These are phyloP conservation scores for Eleginops maclovinus DNA, from an alignment of 2,113 vertebrate genomes.

Conservation along the genomic window DNA sequence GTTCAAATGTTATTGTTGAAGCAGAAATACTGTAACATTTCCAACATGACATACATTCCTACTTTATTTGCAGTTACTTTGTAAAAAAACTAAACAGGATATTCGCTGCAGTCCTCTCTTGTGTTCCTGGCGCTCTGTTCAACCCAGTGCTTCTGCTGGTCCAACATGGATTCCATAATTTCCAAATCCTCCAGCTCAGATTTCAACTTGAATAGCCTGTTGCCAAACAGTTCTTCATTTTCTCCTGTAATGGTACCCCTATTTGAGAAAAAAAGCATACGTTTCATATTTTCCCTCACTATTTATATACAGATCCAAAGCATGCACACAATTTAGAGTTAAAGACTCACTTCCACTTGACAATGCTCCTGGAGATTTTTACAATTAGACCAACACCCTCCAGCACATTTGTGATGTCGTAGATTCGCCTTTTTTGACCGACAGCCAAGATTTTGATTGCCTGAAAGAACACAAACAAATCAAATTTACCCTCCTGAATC, in stretches of 20 bases:
- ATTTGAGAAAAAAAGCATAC: constrained; percentile 6
- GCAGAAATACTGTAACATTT: background rate
- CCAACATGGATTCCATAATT: constrained; percentile 88
- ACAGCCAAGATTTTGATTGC: constrained; percentile 90
- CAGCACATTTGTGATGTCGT: constrained; percentile 97
- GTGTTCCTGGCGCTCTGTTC: constrained; percentile 94
- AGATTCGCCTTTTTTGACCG: constrained; percentile 93
- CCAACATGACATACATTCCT: background rate
- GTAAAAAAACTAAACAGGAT: constrained; percentile 91
- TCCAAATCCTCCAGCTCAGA: constrained; percentile 92
- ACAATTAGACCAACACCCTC: constrained; percentile 94
- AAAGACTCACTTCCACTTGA: constrained; percentile 95
- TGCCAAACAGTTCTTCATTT: constrained; percentile 84
- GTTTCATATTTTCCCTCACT: background rate
- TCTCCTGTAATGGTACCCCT: constrained; percentile 90
- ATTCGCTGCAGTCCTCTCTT: constrained; percentile 91
- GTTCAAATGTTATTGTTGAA: background rate
- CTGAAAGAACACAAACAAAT: constrained; percentile 72
- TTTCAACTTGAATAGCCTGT: constrained; percentile 89
- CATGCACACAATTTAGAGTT: background rate
- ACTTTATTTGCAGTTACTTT: background rate
- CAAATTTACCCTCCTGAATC: background rate
- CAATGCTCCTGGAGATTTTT: constrained; percentile 94
- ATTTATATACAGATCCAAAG: background rate
- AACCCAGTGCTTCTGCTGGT: constrained; percentile 92